Percentiles rank a stretch among this genome's conserved stretches.
phyloP scores from a whole-genome alignment of 2,113 vertebrate species.

The Eudyptes chrysolophus region DNA sequence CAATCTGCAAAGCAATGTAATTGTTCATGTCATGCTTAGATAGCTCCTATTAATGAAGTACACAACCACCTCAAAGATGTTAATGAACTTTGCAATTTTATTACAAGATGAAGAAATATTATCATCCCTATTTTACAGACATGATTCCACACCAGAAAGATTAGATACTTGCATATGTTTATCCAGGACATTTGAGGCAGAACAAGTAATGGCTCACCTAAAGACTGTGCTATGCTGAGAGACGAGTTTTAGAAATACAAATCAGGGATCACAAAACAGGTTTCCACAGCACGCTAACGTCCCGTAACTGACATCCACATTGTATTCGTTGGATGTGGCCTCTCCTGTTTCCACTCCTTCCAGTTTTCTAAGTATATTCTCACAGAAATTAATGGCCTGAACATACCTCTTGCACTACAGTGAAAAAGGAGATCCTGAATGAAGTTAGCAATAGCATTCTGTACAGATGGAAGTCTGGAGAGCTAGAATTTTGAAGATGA shows the following conservation, averaged over 20 bases:
- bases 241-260: background rate
- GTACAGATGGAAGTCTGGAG: background rate
- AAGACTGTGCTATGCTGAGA: background rate
- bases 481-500: background rate
- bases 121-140: background rate
- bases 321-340: background rate
- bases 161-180: background rate
- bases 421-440: background rate
- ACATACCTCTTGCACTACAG: background rate
- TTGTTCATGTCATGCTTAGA: background rate
- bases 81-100: background rate
- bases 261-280: background rate
- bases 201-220: background rate
- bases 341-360: background rate
- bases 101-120: background rate
- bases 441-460: background rate
- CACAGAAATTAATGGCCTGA: background rate
- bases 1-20: background rate
- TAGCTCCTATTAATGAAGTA: background rate
- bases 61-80: background rate
- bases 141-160: background rate
- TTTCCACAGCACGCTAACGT: background rate
- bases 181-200: background rate
- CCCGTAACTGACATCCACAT: background rate
- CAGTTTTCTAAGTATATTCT: background rate